A percentile compares a stretch with the other conserved stretches of the same genome.
These are phyloP conservation scores for Sus cebifrons DNA, from an alignment of 2,797 vertebrate species.

Conservation along the genomic window DNA sequence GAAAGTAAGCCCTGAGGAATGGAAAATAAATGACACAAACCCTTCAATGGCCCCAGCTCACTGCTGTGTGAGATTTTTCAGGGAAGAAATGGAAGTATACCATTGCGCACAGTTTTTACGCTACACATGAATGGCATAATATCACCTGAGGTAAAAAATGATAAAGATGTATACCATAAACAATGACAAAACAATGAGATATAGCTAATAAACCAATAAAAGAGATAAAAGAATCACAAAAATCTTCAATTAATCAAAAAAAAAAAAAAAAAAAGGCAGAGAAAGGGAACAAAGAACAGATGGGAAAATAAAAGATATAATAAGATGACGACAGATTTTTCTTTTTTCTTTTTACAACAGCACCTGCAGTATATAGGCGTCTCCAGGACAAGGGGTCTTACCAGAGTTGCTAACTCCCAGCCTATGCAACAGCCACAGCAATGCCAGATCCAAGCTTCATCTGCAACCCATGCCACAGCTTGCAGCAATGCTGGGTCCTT, in stretches of 20 bases:
- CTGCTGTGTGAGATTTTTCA: neutral
- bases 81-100: neutral
- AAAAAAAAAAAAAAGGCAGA: neutral
- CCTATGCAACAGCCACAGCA: too few relatives aligned
- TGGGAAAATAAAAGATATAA: neutral
- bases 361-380: too few relatives aligned
- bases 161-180: neutral
- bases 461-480: too few relatives aligned
- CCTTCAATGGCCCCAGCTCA: neutral
- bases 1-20: neutral
- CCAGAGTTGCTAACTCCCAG: too few relatives aligned
- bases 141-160: neutral
- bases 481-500: too few relatives aligned
- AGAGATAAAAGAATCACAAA: neutral
- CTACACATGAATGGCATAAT: neutral
- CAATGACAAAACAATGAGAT: neutral
- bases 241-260: neutral
- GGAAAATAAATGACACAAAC: neutral
- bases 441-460: too few relatives aligned
- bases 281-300: neutral
- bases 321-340: neutral
- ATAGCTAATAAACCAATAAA: neutral
- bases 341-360: too few relatives aligned
- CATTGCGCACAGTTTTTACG: neutral
- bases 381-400: too few relatives aligned